phyloP scores from a whole-genome alignment of 2,797 vertebrate species.

The Onychomys arenicola region DNA sequence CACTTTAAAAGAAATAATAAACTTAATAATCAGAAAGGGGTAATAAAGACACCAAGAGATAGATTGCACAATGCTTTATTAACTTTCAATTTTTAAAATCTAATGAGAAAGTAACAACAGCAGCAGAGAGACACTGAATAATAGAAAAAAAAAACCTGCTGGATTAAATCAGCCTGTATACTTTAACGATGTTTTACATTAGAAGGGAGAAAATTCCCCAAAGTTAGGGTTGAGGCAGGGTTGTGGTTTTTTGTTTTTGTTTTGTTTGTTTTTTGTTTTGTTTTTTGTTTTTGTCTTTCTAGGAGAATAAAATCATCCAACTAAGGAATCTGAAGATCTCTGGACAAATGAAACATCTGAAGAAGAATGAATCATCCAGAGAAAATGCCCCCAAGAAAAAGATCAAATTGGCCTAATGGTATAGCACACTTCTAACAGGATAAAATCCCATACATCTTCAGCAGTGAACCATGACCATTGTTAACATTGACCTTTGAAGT shows the following conservation, averaged over 20 bases:
- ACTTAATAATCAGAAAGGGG: not conserved
- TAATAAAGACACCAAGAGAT: not conserved
- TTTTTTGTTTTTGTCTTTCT: not conserved
- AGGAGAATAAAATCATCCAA: not conserved
- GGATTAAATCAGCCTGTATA: not conserved
- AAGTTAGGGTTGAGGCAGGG: not conserved
- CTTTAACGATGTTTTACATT: not conserved
- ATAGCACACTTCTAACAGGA: not conserved
- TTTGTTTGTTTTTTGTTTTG: not conserved
- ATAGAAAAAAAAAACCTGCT: not conserved
- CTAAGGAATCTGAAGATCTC: not conserved
- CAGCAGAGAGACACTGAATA: not conserved
- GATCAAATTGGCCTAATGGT: not conserved
- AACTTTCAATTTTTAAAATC: not conserved
- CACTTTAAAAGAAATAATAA: not conserved
- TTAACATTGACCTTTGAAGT: not conserved
- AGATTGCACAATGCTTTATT: not conserved
- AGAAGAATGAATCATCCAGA: not conserved
- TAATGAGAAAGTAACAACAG: not conserved
- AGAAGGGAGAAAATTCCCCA: not conserved
- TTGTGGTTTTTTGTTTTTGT: not conserved
- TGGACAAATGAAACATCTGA: not conserved
- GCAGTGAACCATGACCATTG: not conserved
- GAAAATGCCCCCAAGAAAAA: not conserved
- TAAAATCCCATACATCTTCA: not conserved